Percentiles rank a stretch among this genome's conserved stretches.
These are phyloP conservation scores for Loris lydekkerianus DNA, from an alignment of 2,797 vertebrate genomes.

Conservation along the genomic window DNA sequence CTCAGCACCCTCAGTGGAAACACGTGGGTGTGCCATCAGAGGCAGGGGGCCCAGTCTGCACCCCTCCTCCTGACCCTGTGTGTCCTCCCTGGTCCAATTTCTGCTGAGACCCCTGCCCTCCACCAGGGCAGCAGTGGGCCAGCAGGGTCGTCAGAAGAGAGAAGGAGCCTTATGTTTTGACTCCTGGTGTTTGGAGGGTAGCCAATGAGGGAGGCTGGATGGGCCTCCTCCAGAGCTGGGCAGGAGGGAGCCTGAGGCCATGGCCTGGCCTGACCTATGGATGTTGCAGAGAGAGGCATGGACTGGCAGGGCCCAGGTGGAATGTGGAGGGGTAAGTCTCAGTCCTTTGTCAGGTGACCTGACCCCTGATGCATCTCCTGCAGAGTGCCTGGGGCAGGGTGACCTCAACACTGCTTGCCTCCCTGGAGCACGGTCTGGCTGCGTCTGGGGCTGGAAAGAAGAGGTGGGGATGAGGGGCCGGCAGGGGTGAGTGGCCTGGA, in stretches of 20 bases:
- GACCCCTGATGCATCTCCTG: neutral
- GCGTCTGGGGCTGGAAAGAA: neutral
- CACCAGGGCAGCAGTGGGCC: neutral
- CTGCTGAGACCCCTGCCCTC: neutral
- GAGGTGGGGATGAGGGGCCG: neutral
- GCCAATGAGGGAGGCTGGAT: no score
- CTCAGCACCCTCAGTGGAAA: neutral
- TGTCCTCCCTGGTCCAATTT: neutral
- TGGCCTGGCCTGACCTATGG: neutral
- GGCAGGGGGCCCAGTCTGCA: neutral
- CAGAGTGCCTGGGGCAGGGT: neutral
- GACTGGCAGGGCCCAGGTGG: neutral
- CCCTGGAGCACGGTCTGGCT: no score
- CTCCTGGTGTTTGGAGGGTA: neutral
- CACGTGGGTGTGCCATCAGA: fast-evolving
- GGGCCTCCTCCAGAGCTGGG: neutral
- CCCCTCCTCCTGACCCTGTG: neutral
- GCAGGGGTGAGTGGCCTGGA: neutral
- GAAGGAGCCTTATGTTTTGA: neutral
- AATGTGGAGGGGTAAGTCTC: neutral
- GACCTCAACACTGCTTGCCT: fast-evolving
- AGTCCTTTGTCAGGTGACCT: neutral
- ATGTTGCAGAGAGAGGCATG: fast-evolving
- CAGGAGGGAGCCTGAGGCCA: neutral
- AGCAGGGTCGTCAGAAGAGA: neutral